phyloP scores from a whole-genome alignment of 2,888 invertebrate genomes.

The Acrobasis suavella region DNA sequence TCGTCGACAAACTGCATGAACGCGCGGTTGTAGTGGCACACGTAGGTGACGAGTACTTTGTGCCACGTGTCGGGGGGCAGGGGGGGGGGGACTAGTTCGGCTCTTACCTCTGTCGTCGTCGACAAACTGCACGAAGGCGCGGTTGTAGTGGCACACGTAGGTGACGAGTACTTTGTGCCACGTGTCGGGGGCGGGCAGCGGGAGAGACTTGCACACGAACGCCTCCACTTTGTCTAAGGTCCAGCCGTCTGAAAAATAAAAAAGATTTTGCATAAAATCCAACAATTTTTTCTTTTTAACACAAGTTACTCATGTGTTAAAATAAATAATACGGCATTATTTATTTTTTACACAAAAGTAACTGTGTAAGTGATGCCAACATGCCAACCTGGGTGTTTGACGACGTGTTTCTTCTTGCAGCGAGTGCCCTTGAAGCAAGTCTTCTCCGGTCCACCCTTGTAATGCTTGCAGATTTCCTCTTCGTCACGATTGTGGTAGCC shows the following conservation, averaged over 20 bases:
- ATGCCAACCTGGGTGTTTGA: constrained; percentile 63
- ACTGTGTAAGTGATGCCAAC: constrained; percentile 20
- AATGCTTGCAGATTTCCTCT: constrained; percentile 72
- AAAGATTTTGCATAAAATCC: neutral
- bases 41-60: constrained; percentile 54
- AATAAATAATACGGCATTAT: no score
- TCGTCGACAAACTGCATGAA: constrained; percentile 57
- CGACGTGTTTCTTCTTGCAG: constrained; percentile 66
- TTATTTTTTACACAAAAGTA: no score
- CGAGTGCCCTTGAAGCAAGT: constrained; percentile 71
- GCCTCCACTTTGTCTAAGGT: constrained; percentile 63
- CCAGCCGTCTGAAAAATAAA: constrained; percentile 64
- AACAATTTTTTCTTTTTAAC: no score
- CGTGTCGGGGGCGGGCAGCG: constrained; percentile 59
- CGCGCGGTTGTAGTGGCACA: constrained; percentile 63
- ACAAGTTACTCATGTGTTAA: no score
- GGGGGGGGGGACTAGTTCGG: constrained; percentile 43
- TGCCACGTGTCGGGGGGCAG: constrained; percentile 63
- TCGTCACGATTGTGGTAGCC: constrained; percentile 74
- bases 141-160: constrained; percentile 61
- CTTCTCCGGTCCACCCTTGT: constrained; percentile 67
- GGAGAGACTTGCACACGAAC: constrained; percentile 40
- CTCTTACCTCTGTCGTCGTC: constrained; percentile 34
- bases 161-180: constrained; percentile 58
- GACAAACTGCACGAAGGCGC: constrained; percentile 60